phyloP scores from a whole-genome alignment of 1,140 invertebrate species.

The Copidosoma floridanum region DNA sequence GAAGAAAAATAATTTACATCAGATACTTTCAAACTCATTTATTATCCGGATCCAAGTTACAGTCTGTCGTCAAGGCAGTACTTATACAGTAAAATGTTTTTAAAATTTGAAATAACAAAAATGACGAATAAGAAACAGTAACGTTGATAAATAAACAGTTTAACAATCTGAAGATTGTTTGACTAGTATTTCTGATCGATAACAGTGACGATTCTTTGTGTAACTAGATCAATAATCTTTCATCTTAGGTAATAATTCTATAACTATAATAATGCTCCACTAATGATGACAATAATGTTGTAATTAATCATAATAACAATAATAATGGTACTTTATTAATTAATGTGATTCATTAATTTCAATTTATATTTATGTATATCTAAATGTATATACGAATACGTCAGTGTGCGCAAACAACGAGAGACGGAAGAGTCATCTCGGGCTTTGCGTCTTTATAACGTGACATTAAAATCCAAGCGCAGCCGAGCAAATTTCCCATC shows the following conservation, averaged over 20 bases:
- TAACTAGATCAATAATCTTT: conserved; percentile 39
- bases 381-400: conserved; percentile 8
- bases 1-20: no score
- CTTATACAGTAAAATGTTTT: conserved; percentile 47
- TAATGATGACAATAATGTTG: neutral
- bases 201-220: conserved; percentile 44
- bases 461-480: conserved; percentile 29
- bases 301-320: neutral
- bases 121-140: conserved; percentile 17
- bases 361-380: no score
- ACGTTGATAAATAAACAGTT: conserved; percentile 20
- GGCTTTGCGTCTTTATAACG: neutral
- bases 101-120: conserved; percentile 20
- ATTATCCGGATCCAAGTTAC: conserved; percentile 50
- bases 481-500: neutral
- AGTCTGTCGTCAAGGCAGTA: conserved; percentile 49
- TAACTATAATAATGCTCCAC: conserved; percentile 40
- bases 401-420: conserved; percentile 6
- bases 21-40: conserved; percentile 45
- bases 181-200: conserved; percentile 33
- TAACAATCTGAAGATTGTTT: conserved; percentile 7
- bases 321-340: conserved; percentile 10
- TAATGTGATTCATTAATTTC: conserved; percentile 15
- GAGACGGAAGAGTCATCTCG: neutral
- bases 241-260: conserved; percentile 45